phyloP scores from a whole-genome alignment of 1,140 invertebrate genomes.

The Spodoptera litura region DNA sequence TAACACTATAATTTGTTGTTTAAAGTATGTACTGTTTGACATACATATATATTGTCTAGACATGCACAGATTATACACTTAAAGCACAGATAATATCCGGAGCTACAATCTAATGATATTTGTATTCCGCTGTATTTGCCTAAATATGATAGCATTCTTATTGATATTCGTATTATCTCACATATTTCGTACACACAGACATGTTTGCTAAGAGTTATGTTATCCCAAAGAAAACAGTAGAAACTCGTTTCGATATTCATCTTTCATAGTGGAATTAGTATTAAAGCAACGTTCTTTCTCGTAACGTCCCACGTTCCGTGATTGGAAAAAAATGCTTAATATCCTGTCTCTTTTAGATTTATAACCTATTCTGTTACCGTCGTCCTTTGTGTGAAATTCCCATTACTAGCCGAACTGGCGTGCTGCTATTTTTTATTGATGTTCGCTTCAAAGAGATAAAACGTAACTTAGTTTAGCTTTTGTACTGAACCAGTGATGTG shows the following conservation, averaged over 20 bases:
- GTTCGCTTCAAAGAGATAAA: slow-evolving; percentile 38
- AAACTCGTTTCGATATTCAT: slow-evolving; percentile 5
- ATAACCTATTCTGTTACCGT: slow-evolving; percentile 36
- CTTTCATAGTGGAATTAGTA: slow-evolving; percentile 22
- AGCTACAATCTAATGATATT: too few species aligned
- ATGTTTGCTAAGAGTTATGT: not conserved
- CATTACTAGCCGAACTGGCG: slow-evolving; percentile 23
- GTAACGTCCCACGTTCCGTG: not conserved
- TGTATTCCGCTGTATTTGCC: too few species aligned
- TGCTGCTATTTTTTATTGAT: slow-evolving; percentile 39
- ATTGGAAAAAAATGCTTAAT: slow-evolving; percentile 43
- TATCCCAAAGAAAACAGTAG: not conserved
- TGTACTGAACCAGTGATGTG: slow-evolving; percentile 15
- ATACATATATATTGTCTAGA: too few species aligned
- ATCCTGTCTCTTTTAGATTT: slow-evolving; percentile 39
- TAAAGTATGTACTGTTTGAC: too few species aligned
- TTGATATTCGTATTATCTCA: too few species aligned
- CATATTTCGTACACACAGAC: not conserved
- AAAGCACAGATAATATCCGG: too few species aligned
- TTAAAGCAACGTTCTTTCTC: slow-evolving; percentile 16
- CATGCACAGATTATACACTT: too few species aligned
- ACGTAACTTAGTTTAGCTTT: slow-evolving; percentile 29
- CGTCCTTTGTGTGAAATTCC: slow-evolving; percentile 31
- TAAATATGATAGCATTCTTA: too few species aligned
- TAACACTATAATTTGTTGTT: too few species aligned